Evolutionary conservation across 2,113 vertebrate species (phyloP), one percentile per base, ranked within the genome.

Genomic region (Stegastes partitus): DNA sequence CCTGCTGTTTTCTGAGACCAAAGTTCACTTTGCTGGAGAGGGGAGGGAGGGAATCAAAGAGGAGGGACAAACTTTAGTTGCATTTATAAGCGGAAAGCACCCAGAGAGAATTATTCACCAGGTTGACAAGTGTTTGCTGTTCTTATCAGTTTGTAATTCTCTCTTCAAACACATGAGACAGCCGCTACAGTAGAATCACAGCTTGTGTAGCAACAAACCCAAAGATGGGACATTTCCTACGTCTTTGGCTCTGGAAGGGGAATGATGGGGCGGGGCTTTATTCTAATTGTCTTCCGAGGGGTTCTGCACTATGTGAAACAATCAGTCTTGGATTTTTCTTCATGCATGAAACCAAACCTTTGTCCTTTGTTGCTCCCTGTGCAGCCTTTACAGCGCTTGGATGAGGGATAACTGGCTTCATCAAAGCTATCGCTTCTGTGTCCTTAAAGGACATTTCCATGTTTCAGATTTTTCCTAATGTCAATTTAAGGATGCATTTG

Each of bases 281-380:
- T 77, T 84, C 44, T 69, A 57, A 83, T 92, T 91, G 93, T 63
- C 85, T 88, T 86, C 95, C 95, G 94, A 94, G 94, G 93, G 95
- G 94, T 96, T 92, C 97, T 98, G 96, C 97, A 97, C 96, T 97
- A 96, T 96, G 93, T 94, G 91, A 89, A 91, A 89, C 79, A 91
- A 83, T 92, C 85, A 93, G 92, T 95, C 94, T 89, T 95, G 94
- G 93, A 84, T 93, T 91, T 71, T 79, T 93, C 31, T 92, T 93
- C 89, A 92, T 95, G 95, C 95, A 96, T 96, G 95, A 95, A 95
- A 56, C 72, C 70, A 73, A 87, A 81, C 93, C 87, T 84, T 59
- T 75, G 69, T 94, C 94, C 91, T 90, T 82, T 91, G 86, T 84
- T 88, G 92, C 93, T 90, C 92, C 93, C 95, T 94, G 94, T 95